Percentiles rank a stretch among this genome's conserved stretches.
phyloP scores from a whole-genome alignment of 2,888 invertebrate species.

The Anorthoa munda region DNA sequence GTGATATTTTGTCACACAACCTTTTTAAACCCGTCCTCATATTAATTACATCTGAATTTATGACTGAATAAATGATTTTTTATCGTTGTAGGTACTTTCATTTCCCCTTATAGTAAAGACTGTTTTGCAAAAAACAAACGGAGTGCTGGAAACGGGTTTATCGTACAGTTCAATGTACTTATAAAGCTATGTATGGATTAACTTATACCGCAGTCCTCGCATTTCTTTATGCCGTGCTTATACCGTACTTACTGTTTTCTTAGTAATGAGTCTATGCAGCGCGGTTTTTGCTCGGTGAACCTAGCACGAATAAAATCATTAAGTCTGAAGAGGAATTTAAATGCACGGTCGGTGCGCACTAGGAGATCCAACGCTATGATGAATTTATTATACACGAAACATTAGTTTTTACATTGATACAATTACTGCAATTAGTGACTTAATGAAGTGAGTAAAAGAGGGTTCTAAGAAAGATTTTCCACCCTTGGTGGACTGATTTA shows the following conservation, averaged over 20 bases:
- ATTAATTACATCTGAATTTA: constrained; percentile 11
- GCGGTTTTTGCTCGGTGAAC: constrained; percentile 47
- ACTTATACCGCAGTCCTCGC: constrained; percentile 36
- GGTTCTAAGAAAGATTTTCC: background rate
- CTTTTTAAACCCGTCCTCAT: constrained; percentile 10
- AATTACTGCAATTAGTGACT: constrained; percentile 30
- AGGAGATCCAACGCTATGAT: constrained; percentile 19
- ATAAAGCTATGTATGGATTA: constrained; percentile 53
- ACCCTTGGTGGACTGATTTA: background rate
- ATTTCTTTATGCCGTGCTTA: constrained; percentile 33
- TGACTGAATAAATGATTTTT: constrained; percentile 3
- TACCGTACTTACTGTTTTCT: constrained; percentile 53
- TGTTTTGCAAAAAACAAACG: constrained; percentile 49
- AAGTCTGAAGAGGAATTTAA: constrained; percentile 31
- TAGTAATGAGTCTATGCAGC: constrained; percentile 51
- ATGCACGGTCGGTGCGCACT: constrained; percentile 40
- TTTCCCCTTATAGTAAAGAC: constrained; percentile 17
- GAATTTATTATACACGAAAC: constrained; percentile 1
- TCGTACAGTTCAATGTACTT: constrained; percentile 57
- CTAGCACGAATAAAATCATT: constrained; percentile 41
- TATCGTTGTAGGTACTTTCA: constrained; percentile 23
- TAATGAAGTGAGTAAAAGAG: background rate
- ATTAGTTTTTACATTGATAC: constrained; percentile 1
- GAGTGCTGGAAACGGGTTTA: constrained; percentile 53
- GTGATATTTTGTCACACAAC: constrained; percentile 19